phyloP scores from a whole-genome alignment of 2,888 invertebrate species.

The Lithosia quadra region DNA sequence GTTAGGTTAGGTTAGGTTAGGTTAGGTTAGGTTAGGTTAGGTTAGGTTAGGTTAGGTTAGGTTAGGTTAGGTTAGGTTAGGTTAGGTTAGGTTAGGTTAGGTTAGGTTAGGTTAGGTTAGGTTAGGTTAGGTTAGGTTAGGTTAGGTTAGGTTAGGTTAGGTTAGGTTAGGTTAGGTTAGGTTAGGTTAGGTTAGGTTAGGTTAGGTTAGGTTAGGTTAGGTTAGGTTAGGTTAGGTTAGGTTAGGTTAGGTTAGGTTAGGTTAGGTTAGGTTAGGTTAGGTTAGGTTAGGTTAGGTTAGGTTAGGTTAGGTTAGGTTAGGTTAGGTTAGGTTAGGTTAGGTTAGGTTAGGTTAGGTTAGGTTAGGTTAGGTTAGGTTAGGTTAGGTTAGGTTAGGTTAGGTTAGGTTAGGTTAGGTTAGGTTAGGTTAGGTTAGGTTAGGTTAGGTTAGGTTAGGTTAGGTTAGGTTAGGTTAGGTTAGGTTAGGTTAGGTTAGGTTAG shows the following conservation, averaged over 20 bases:
- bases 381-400: slow-evolving; percentile 25
- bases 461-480: slow-evolving; percentile 31
- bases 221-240: slow-evolving; percentile 23
- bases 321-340: slow-evolving; percentile 31
- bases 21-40: slow-evolving; percentile 33
- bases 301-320: slow-evolving; percentile 24
- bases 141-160: slow-evolving; percentile 24
- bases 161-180: slow-evolving; percentile 25
- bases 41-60: slow-evolving; percentile 33
- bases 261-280: slow-evolving; percentile 25
- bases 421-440: slow-evolving; percentile 34
- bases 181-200: slow-evolving; percentile 23
- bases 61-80: slow-evolving; percentile 18
- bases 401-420: slow-evolving; percentile 34
- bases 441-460: slow-evolving; percentile 35
- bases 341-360: slow-evolving; percentile 37
- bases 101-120: slow-evolving; percentile 15
- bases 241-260: slow-evolving; percentile 23
- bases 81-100: slow-evolving; percentile 17
- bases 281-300: slow-evolving; percentile 25
- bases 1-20: slow-evolving; percentile 31
- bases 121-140: slow-evolving; percentile 21
- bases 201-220: slow-evolving; percentile 19
- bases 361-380: slow-evolving; percentile 32
- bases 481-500: slow-evolving; percentile 32